Base-by-base conservation (phyloP, 2,888 invertebrate genomes). In the Synergus japonicus region DNA sequence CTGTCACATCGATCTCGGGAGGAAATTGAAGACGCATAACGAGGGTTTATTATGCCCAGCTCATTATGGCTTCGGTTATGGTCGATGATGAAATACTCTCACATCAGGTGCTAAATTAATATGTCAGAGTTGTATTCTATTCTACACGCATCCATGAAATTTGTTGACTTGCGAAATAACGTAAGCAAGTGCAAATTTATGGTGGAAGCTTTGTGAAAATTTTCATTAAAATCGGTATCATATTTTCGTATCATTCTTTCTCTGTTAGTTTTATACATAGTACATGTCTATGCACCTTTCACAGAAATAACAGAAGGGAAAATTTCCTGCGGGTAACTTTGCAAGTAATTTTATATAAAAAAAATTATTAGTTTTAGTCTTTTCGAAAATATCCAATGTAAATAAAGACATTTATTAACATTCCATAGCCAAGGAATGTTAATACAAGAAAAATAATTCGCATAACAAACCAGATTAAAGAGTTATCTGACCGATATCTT, bases 21-120 rank as follows among this genome's bases (percentile, higher is more conserved):
- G 73, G 29, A 73, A 73, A 73, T 73, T 73, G 37, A 73, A 73
- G 54, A 37, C 73, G 73, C 37, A 41, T 73, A 73, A 73, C 37
- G 73, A 73, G 73, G 54, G 54, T 73, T 73, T 73, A 73, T 73
- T 73, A 73, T 73, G 54, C 54, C 46, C 73, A 9, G n/a, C 49
- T 73, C 29, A 54, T 73, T 69, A 69, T 37, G 69, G n/a, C 46
- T n/a, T 37, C n/a, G 46, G 37, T 49, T 49, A 22, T 49, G 22
- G 46, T 15, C 29, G 69, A 66, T 66, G 41, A 66, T 43, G 66
- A 66, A 18, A 66, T n/a, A 66, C n/a, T 66, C n/a, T 43, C 43
- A 8, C 66, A 43, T 18, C 41, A 66, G 43, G 43, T 66, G 66
- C 66, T 66, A 66, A 66, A 66, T 65, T 37, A 15, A 43, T 66